Evolutionary conservation across 2,888 invertebrate species (phyloP), one percentile per base, ranked within the genome.

Genomic region (Agelastica alni): DNA sequence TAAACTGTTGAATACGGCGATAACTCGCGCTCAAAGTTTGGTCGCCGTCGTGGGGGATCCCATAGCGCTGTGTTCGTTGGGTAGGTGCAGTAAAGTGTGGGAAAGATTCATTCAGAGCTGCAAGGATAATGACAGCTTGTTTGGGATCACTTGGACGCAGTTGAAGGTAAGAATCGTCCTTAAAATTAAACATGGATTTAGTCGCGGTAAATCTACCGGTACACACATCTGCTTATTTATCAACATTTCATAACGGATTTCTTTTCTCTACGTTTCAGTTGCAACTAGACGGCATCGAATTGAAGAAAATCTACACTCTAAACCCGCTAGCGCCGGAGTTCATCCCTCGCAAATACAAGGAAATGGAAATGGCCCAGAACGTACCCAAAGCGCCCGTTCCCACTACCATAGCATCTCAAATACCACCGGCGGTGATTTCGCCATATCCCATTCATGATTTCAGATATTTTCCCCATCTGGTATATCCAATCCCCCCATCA

Each of bases 1-100:
- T 0, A 88, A 91, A 68, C 80, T 93, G 3, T 75, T 93, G 17
- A 92, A 91, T 70, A 92, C 92, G 0, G 92, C 92, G 0, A 87
- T 93, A 44, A 92, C 83, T 0, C 80, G 92, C 53, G 91, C 92
- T 0, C 90, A 90, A 75, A 88, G 89, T 64, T 75, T 91, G 39
- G 90, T 93, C 0, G 89, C 89, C 2, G 90, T 92, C 9, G 87
- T 93, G 1, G 92, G 92, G 0, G 92, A 93, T 77, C 91, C 92
- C 0, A 85, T 91, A 1, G 89, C 90, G 0, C 77, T 93, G 7
- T 88, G 91, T 66, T 87, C 91, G 0, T 83, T 91, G 42, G 92
- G 92, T 4, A 82, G 87, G 56, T 91, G 91, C 75, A 83, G 88
- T 59, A 87, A 88, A 76, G 83, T 90, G 0, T 92, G 92, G 92